phyloP scores from a whole-genome alignment of 2,797 vertebrate genomes.

The Mormyrops attenuatus region DNA sequence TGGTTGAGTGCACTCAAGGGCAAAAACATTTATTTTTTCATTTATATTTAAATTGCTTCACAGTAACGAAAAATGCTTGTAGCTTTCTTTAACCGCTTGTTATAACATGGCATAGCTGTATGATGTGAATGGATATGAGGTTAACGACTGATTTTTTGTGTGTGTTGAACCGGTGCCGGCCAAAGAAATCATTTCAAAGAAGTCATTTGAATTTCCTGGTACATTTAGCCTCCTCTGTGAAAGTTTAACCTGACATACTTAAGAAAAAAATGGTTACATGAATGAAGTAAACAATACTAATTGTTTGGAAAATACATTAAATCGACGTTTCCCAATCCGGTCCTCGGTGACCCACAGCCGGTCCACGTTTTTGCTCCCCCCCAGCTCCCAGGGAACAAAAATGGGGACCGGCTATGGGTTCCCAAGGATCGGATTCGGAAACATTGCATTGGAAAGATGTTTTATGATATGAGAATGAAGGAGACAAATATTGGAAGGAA shows the following conservation, averaged over 20 bases:
- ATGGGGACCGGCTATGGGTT: neutral
- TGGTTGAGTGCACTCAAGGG: neutral
- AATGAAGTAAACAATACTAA: neutral
- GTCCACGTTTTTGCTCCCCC: neutral
- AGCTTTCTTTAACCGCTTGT: neutral
- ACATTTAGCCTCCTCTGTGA: neutral
- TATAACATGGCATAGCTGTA: neutral
- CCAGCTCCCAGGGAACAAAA: neutral
- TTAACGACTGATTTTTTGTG: neutral
- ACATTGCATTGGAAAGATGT: neutral
- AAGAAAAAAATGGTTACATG: neutral
- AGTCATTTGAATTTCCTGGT: neutral
- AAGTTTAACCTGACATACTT: neutral
- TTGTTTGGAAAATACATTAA: neutral
- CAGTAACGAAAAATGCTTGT: neutral
- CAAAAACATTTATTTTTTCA: constrained; percentile 11
- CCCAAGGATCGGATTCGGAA: neutral
- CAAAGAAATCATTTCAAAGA: neutral
- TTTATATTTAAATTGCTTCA: neutral
- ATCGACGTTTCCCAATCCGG: neutral
- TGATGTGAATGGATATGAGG: neutral
- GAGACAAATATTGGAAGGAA: neutral
- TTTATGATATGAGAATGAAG: neutral
- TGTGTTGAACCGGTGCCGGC: neutral
- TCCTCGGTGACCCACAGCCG: neutral